Percentiles rank a stretch among this genome's conserved stretches.
Evolutionary conservation across 1,140 invertebrate species (phyloP).

Genomic region (Trigoniulus corallinus): DNA sequence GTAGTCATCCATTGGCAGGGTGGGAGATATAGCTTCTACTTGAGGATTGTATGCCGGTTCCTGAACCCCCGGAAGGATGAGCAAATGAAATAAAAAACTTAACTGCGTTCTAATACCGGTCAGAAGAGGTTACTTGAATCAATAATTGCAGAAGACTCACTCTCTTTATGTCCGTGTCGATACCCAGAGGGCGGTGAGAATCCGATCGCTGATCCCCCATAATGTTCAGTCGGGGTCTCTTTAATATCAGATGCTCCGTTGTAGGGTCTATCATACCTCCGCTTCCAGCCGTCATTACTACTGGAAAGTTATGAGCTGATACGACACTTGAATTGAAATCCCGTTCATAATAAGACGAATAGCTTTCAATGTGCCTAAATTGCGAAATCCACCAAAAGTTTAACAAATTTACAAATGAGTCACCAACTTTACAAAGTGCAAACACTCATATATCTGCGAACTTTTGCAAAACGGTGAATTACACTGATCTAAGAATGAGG

Average conservation of each 20-base stretch:
- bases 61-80: constrained; percentile 15
- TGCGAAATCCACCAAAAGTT: too few relatives aligned
- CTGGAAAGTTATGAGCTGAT: background rate
- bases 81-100: too few relatives aligned
- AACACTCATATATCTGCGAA: too few relatives aligned
- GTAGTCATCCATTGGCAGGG: constrained; percentile 50
- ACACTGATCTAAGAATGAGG: too few relatives aligned
- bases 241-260: constrained; percentile 22
- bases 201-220: constrained; percentile 36
- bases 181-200: constrained; percentile 43
- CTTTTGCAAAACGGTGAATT: too few relatives aligned
- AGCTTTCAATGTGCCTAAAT: constrained; percentile 26
- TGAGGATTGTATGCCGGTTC: constrained; percentile 72
- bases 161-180: constrained; percentile 40
- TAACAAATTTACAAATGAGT: too few relatives aligned
- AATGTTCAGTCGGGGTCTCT: constrained; percentile 40
- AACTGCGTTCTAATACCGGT: too few relatives aligned
- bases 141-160: constrained; percentile 9
- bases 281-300: background rate
- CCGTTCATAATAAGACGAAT: constrained; percentile 19
- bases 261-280: constrained; percentile 18
- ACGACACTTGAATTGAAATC: constrained; percentile 33
- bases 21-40: constrained; percentile 93
- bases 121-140: background rate
- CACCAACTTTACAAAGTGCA: too few relatives aligned